Percentiles rank a stretch among this genome's conserved stretches.
phyloP scores from a whole-genome alignment of 2,888 invertebrate species.

The Erebia aethiops region DNA sequence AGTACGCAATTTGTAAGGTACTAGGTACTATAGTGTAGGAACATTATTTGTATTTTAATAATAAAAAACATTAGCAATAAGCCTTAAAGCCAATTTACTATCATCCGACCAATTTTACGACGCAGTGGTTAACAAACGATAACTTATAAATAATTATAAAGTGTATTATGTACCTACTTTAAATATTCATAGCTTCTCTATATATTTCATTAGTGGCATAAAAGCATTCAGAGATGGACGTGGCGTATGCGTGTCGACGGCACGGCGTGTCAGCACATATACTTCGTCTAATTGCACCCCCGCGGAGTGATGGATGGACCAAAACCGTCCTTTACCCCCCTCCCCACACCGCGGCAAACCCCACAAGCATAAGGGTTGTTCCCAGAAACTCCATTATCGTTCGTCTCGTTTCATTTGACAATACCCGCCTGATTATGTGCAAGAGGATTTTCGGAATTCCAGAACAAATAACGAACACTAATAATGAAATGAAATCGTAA shows the following conservation, averaged over 20 bases:
- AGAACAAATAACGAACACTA: conserved; percentile 43
- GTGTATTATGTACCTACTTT: conserved; percentile 24
- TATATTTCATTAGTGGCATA: conserved; percentile 39
- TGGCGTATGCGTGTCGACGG: conserved; percentile 28
- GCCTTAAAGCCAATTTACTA: not conserved
- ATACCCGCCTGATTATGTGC: conserved; percentile 53
- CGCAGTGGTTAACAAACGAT: not conserved
- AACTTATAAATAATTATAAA: not conserved
- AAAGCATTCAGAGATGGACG: conserved; percentile 41
- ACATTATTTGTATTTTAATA: too few relatives aligned
- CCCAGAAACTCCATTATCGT: conserved; percentile 79
- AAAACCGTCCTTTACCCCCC: conserved; percentile 48
- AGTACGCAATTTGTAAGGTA: too few relatives aligned
- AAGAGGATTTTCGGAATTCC: conserved; percentile 52
- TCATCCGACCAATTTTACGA: not conserved
- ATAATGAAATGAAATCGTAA: not conserved
- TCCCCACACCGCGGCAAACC: conserved; percentile 61
- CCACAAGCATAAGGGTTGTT: conserved; percentile 75
- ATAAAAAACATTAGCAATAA: too few relatives aligned
- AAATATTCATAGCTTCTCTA: conserved; percentile 34
- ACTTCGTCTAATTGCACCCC: conserved; percentile 66
- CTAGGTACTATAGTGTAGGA: too few relatives aligned
- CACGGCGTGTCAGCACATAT: conserved; percentile 79
- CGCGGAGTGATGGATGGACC: conserved; percentile 76
- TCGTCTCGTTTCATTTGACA: conserved; percentile 66